Evolutionary conservation across 2,888 invertebrate genomes (phyloP), one percentile per base, ranked within the genome.

Genomic region (Cryptosula pallasiana): DNA sequence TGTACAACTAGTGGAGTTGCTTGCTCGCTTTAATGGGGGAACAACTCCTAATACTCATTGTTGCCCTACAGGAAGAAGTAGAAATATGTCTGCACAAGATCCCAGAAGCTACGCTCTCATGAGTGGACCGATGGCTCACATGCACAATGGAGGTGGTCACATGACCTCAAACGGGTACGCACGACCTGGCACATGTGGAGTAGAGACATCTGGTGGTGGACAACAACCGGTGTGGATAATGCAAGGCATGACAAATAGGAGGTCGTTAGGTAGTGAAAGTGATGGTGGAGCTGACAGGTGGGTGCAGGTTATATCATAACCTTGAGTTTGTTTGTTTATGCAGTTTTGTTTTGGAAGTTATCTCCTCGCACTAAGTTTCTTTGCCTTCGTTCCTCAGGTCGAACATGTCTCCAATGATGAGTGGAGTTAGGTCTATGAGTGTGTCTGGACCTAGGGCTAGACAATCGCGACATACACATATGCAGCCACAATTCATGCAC

Each of bases 231-330:
- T 63, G 5, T 63, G 63, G 63, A 27, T 63, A 9, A 63, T 63
- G 63, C 57, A 57, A 57, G 23, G 23, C 57, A 57, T 57, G 57
- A 5, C 23, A 9, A 57, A 57, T 23, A 57, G 57, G 57, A 13
- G 57, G n/a, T 57, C 57, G 16, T 57, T 57, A 23, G 57, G 57
- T 5, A 57, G 57, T 57, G 57, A 57, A 23, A 57, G 57, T 57
- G 57, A 57, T 23, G 57, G 57, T 5, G 25, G 16, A 5, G 3
- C 57, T 16, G 57, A 57, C n/a, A 57, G 57, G 57, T 57, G 57
- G 13, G 57, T 57, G 25, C 57, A 57, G 25, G n/a, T 57, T 57
- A 9, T 25, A 5, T 16, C 20, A 13, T 13, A 45, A 13, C 45
- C 5, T 45, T 20, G 5, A 13, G 20, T 45, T 13, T 45, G 9